Evolutionary conservation across 2,113 vertebrate species (phyloP), one percentile per base, ranked within the genome.

Genomic region (Heterocephalus glaber): DNA sequence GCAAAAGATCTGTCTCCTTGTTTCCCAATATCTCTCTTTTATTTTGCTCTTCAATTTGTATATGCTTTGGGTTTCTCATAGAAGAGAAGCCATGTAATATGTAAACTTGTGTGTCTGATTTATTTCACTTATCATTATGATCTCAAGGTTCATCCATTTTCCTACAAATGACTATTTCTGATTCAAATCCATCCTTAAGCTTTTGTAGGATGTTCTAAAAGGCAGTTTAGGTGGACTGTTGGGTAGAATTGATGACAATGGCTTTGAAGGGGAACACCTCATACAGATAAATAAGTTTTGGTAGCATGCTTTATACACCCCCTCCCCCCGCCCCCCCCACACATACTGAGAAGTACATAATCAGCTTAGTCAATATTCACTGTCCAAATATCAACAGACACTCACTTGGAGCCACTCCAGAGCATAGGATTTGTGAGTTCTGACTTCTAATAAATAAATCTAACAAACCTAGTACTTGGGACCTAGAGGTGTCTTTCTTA

Each of bases 401-500:
- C 44, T 87, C 66, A 44, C 44, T 87, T 60, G 1, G 1, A 90
- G 30, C 28, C 20, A 22, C 17, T 44, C 28, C 9, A 2, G 47
- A 92, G 47, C 44, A n/a, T 28, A 24, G 60, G 52, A 44, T 19
- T 47, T 49, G 35, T 1, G 3, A 68, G 38, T 47, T 92, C 54
- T 79, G 72, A 83, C 76, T 96, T 70, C 38, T 76, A 68, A 20
- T 61, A 86, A 94, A 52, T 17, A 79, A 44, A 41, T 66, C 20
- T 81, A 79, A 89, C 61, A 54, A 89, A 72, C 20, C 26, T 28
- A 38, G 38, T 79, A 81, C 58, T 90, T 77, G 16, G 41, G 33
- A 81, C 84, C 70, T 65, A 3, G 24, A 70, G 58, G 38, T 86
- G 33, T 87, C 89, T 90, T 96, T 92, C 85, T 70, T 77, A 61